Evolutionary conservation across 2,113 vertebrate species (phyloP).

Genomic region (Heterotilapia buettikoferi): DNA sequence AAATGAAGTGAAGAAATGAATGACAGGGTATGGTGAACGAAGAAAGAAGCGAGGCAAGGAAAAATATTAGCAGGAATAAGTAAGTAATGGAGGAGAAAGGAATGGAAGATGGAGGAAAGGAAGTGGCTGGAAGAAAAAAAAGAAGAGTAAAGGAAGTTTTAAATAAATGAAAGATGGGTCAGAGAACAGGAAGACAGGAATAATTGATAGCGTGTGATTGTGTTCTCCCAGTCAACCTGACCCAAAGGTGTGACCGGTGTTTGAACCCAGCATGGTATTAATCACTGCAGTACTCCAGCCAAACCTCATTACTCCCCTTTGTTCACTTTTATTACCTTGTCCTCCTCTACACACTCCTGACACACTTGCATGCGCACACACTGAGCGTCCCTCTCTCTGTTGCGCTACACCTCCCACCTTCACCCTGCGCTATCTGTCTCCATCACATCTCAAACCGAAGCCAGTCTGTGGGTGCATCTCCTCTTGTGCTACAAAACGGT

Average conservation of each 20-base stretch:
- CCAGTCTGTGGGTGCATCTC: not conserved
- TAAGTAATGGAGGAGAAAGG: not conserved
- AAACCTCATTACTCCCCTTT: constrained; percentile 48
- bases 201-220: not conserved
- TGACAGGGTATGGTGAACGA: not conserved
- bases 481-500: not conserved
- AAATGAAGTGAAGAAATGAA: not conserved
- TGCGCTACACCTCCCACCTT: not conserved
- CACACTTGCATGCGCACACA: not conserved
- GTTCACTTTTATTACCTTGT: constrained; percentile 40
- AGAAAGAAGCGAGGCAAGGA: not conserved
- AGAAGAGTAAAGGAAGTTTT: not conserved
- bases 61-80: not conserved
- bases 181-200: not conserved
- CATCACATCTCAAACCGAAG: not conserved
- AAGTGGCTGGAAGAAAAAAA: not conserved
- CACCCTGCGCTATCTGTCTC: not conserved
- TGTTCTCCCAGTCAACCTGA: not conserved
- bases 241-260: constrained; percentile 32
- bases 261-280: constrained; percentile 45
- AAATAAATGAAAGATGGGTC: not conserved
- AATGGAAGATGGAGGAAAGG: not conserved
- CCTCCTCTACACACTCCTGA: not conserved
- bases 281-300: constrained; percentile 28
- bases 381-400: not conserved